Conservation (phyloP, 2,113 vertebrate genomes). For the Pungitius pungitius region DNA sequence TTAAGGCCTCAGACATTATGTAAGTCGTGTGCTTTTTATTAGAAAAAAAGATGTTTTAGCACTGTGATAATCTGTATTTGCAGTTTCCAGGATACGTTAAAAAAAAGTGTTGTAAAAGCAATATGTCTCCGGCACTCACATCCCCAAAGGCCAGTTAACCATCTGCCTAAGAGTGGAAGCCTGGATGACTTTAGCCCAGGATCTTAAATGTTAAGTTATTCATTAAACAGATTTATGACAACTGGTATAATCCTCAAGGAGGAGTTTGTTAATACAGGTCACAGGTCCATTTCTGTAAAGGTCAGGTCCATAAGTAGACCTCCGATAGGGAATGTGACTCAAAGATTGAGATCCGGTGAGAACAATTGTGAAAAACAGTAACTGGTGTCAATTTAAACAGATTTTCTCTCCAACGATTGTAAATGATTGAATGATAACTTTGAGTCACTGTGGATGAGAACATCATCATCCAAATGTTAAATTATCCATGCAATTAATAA, state of each 20-base stretch:
- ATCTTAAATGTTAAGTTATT: slow-evolving; percentile 83
- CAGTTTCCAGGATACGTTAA: slow-evolving; percentile 27
- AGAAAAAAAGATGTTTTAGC: slow-evolving; percentile 32
- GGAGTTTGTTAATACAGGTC: slow-evolving; percentile 71
- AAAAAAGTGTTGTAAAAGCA: slow-evolving; percentile 58
- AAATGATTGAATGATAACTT: slow-evolving; percentile 14
- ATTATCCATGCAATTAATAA: slow-evolving; percentile 56
- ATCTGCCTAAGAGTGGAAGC: slow-evolving; percentile 43
- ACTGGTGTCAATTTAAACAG: slow-evolving; percentile 11
- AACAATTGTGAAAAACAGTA: slow-evolving; percentile 23
- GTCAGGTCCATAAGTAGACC: slow-evolving; percentile 60
- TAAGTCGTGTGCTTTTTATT: slow-evolving; percentile 39
- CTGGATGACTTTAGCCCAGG: slow-evolving; percentile 48
- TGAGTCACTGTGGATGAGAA: slow-evolving; percentile 17
- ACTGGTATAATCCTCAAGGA: slow-evolving; percentile 57
- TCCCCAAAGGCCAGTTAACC: slow-evolving; percentile 65
- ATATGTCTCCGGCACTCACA: slow-evolving; percentile 45
- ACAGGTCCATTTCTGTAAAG: slow-evolving; percentile 70
- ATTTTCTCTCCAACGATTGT: slow-evolving; percentile 5
- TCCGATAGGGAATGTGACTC: slow-evolving; percentile 35
- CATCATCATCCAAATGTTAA: slow-evolving; percentile 34
- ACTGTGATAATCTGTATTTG: slow-evolving; percentile 35
- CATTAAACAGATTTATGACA: slow-evolving; percentile 80
- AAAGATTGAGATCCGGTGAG: slow-evolving; percentile 41
- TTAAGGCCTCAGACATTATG: slow-evolving; percentile 23